phyloP scores from a whole-genome alignment of 1,140 invertebrate genomes.

The Laodelphax striatellus region DNA sequence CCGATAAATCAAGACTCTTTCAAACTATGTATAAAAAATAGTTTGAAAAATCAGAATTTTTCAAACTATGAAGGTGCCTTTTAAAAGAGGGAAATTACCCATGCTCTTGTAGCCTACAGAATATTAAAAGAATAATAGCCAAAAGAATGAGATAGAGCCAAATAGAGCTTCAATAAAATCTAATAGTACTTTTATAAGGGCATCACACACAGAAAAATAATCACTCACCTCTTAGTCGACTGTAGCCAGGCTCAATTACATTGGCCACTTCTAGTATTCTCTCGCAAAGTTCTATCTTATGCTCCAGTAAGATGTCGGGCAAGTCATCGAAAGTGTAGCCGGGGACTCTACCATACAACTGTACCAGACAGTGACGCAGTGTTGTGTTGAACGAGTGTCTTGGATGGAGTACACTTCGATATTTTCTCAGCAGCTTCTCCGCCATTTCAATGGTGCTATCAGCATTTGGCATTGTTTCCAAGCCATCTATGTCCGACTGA shows the following conservation, averaged over 20 bases:
- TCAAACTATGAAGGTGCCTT: too few relatives aligned
- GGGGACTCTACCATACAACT: conserved; percentile 60
- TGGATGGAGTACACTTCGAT: conserved; percentile 56
- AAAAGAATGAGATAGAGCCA: background rate
- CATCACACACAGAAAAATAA: too few relatives aligned
- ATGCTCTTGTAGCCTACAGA: too few relatives aligned
- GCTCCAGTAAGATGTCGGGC: conserved; percentile 53
- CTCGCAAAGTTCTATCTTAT: conserved; percentile 60
- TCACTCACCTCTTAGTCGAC: conserved; percentile 51
- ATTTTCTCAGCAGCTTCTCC: conserved; percentile 48
- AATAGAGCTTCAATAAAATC: too few relatives aligned
- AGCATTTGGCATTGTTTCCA: conserved; percentile 32
- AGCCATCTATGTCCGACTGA: conserved; percentile 43
- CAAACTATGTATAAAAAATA: too few relatives aligned
- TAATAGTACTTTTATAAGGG: too few relatives aligned
- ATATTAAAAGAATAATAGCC: too few relatives aligned
- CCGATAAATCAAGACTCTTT: too few relatives aligned
- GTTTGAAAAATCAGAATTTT: too few relatives aligned
- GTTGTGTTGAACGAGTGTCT: conserved; percentile 47
- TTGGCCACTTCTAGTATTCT: conserved; percentile 53
- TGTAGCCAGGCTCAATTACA: conserved; percentile 60
- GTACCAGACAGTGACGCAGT: conserved; percentile 49
- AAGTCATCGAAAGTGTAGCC: conserved; percentile 59
- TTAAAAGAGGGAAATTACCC: too few relatives aligned
- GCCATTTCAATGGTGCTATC: conserved; percentile 38